phyloP scores from a whole-genome alignment of 2,113 vertebrate species.

The Dinomys branickii region DNA sequence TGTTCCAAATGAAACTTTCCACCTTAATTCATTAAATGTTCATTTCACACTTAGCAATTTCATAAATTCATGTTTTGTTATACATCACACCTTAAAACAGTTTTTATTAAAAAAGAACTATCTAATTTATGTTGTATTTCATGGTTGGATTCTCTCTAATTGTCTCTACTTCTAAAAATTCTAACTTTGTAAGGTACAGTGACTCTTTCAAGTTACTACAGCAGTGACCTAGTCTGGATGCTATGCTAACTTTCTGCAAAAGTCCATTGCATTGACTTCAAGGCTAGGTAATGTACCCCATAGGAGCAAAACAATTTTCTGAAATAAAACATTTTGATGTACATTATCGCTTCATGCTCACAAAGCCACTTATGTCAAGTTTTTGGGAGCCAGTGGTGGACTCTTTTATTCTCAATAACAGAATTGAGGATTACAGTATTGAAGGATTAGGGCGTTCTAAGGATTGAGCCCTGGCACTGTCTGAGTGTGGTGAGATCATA shows the following conservation, averaged over 20 bases:
- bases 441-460: background rate
- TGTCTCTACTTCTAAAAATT: background rate
- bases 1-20: background rate
- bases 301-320: background rate
- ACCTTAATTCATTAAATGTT: background rate
- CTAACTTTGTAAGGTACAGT: background rate
- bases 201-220: background rate
- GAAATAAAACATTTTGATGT: background rate
- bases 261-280: background rate
- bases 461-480: background rate
- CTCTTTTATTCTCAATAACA: background rate
- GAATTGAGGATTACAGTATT: background rate
- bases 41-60: constrained; percentile 29
- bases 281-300: background rate
- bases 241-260: background rate
- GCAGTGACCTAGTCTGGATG: background rate
- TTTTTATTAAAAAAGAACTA: background rate
- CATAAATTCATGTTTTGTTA: background rate
- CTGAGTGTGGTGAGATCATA: background rate
- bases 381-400: background rate
- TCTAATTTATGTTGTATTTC: background rate
- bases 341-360: background rate
- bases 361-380: background rate
- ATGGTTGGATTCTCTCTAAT: background rate
- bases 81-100: background rate